phyloP scores from a whole-genome alignment of 2,113 vertebrate genomes.

The Camelus dromedarius region DNA sequence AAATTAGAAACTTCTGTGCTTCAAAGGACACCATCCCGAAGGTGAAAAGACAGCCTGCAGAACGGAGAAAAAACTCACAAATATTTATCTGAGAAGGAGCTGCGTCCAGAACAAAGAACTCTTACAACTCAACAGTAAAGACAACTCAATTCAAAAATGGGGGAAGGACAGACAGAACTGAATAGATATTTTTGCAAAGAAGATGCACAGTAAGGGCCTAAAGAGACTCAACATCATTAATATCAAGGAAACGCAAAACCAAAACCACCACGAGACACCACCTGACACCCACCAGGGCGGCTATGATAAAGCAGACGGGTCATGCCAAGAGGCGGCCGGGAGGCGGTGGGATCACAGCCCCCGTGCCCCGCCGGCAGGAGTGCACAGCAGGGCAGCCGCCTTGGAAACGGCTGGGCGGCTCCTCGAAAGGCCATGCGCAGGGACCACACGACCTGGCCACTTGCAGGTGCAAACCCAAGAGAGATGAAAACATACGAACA shows the following conservation, averaged over 20 bases:
- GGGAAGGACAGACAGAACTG: background rate
- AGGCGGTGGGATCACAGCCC: background rate
- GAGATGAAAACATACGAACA: background rate
- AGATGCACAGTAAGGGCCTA: background rate
- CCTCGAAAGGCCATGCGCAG: background rate
- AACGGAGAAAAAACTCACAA: background rate
- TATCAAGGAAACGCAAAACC: background rate
- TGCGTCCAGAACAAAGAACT: background rate
- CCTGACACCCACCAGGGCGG: background rate
- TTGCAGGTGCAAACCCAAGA: background rate
- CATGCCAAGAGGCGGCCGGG: background rate
- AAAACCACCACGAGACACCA: background rate
- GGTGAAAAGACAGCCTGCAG: background rate
- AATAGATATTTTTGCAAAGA: background rate
- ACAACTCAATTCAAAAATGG: background rate
- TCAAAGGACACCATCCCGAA: background rate
- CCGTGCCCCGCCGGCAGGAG: background rate
- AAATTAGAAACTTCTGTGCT: background rate
- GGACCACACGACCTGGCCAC: background rate
- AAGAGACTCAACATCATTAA: background rate
- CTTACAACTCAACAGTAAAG: background rate
- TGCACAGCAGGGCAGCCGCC: background rate
- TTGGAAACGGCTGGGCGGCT: background rate
- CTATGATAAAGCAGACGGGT: background rate
- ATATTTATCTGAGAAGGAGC: background rate